These are phyloP conservation scores for Melangyna quadrimaculata DNA, from an alignment of 2,888 invertebrate genomes.

Conservation along the genomic window DNA sequence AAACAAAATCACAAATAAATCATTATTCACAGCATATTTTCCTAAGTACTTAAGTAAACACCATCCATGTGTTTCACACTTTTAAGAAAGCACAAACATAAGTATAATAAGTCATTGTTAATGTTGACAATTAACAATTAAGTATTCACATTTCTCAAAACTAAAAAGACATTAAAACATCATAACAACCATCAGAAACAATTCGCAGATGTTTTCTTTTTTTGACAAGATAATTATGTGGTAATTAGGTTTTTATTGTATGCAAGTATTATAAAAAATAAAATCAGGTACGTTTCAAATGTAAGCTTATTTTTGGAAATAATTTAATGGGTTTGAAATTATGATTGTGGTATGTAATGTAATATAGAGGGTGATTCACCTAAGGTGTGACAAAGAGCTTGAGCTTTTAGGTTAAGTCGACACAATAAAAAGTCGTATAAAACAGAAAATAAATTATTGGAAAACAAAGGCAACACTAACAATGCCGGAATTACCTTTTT, in stretches of 20 bases:
- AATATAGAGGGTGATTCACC: no score
- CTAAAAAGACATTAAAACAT: slow-evolving; percentile 13
- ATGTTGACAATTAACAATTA: slow-evolving; percentile 6
- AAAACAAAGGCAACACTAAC: no score
- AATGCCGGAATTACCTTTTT: no score
- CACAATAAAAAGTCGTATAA: no score
- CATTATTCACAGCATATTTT: background rate
- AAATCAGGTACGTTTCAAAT: no score
- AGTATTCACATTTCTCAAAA: slow-evolving; percentile 7
- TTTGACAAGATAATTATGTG: background rate
- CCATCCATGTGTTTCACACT: background rate
- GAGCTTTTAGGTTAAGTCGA: no score
- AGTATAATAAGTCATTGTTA: slow-evolving; percentile 13
- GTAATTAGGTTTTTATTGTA: slow-evolving; percentile 13
- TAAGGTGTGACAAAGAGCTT: no score
- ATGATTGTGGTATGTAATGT: no score
- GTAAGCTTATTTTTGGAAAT: no score
- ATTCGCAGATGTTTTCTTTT: slow-evolving; percentile 12
- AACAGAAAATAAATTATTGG: no score
- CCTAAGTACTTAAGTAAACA: slow-evolving; percentile 1
- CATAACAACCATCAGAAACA: background rate
- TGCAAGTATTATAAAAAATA: background rate
- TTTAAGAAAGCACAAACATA: background rate
- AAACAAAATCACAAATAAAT: background rate
- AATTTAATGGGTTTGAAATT: background rate